These are phyloP conservation scores for Gorsachius magnificus DNA, from an alignment of 2,797 vertebrate species.

Conservation along the genomic window DNA sequence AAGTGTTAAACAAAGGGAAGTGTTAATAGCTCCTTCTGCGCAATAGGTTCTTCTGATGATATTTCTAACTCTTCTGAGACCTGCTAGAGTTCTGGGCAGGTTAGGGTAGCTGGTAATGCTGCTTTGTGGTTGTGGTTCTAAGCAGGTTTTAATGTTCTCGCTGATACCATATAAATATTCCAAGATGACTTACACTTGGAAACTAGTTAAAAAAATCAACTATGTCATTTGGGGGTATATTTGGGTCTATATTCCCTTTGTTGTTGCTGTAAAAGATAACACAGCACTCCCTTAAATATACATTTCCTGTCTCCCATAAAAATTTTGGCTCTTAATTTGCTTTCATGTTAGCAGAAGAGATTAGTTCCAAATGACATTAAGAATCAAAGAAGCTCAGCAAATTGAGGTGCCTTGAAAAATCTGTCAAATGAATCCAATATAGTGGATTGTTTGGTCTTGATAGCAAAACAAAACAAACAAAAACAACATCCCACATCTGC, in stretches of 20 bases:
- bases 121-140: background rate
- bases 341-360: conserved; percentile 60
- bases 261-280: conserved; percentile 46
- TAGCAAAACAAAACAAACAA: conserved; percentile 18
- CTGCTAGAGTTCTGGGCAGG: background rate
- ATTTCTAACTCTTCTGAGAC: background rate
- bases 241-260: conserved; percentile 42
- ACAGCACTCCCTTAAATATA: conserved; percentile 33
- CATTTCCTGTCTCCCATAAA: conserved; percentile 28
- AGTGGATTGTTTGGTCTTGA: conserved; percentile 41
- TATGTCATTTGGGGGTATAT: background rate
- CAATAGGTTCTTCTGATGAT: background rate
- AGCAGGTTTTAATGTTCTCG: conserved; percentile 15
- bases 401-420: conserved; percentile 46
- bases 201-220: conserved; percentile 12
- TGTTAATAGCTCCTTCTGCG: background rate
- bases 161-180: conserved; percentile 4
- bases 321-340: conserved; percentile 43
- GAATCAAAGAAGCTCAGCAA: conserved; percentile 51
- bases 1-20: background rate
- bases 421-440: conserved; percentile 32
- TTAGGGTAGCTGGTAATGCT: background rate
- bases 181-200: background rate
- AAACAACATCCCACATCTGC: background rate
- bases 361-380: conserved; percentile 56